phyloP scores from a whole-genome alignment of 2,888 invertebrate genomes.

The Busseola fusca region DNA sequence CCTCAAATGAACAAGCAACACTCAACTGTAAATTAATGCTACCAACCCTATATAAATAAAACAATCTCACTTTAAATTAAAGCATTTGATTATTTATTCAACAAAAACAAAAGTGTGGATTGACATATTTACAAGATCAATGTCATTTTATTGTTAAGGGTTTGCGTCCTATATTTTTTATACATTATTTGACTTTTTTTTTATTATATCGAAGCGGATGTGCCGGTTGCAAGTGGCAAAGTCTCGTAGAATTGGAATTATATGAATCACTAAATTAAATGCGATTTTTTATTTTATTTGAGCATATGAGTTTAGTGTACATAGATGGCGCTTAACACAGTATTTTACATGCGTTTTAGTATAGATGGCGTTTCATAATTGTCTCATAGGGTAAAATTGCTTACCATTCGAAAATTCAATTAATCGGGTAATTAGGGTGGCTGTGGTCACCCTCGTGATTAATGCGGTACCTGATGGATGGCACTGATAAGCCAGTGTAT shows the following conservation, averaged over 20 bases:
- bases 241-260: constrained; percentile 47
- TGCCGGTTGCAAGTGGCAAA: constrained; percentile 40
- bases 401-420: not conserved
- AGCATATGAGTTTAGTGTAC: constrained; percentile 15
- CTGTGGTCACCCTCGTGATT: not conserved
- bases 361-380: constrained; percentile 46
- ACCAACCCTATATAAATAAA: constrained; percentile 82
- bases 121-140: constrained; percentile 52
- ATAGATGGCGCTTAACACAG: constrained; percentile 46
- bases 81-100: constrained; percentile 68
- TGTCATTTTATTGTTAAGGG: constrained; percentile 44
- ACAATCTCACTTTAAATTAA: constrained; percentile 82
- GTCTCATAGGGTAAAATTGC: not conserved
- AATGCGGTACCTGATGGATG: not conserved
- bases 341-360: constrained; percentile 20
- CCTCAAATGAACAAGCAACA: constrained; percentile 92
- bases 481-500: constrained; percentile 6
- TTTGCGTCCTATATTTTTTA: constrained; percentile 60
- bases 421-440: not conserved
- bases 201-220: constrained; percentile 43
- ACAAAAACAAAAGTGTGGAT: constrained; percentile 49
- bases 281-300: constrained; percentile 54
- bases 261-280: constrained; percentile 50
- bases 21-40: constrained; percentile 77
- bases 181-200: constrained; percentile 60